A percentile compares a stretch with the other conserved stretches of the same genome.
Evolutionary conservation across 2,888 invertebrate species (phyloP).

Genomic region (Crocallis elinguaria): DNA sequence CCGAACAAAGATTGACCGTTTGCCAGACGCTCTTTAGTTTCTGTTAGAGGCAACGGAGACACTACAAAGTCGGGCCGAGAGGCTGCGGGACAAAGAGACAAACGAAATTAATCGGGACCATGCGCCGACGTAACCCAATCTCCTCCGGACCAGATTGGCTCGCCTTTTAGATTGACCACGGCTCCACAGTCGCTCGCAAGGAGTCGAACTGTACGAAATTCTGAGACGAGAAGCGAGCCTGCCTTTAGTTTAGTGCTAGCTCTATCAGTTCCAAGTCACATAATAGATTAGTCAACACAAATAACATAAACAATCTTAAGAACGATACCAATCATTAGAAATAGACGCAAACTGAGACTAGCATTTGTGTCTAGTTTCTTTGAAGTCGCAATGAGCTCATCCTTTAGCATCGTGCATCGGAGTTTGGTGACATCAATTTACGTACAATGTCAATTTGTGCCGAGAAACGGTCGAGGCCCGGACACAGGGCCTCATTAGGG

Average conservation of each 20-base stretch:
- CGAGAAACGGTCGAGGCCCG: constrained; percentile 64
- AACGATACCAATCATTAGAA: not conserved
- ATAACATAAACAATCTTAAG: not conserved
- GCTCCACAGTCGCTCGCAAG: constrained; percentile 41
- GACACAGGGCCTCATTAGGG: constrained; percentile 80
- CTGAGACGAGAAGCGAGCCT: constrained; percentile 23
- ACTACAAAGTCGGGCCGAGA: constrained; percentile 37
- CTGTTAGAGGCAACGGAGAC: constrained; percentile 49
- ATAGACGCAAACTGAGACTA: not conserved
- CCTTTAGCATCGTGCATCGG: constrained; percentile 51
- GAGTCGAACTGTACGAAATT: constrained; percentile 23
- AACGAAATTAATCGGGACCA: constrained; percentile 81
- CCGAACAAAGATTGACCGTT: constrained; percentile 64
- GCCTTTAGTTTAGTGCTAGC: not conserved
- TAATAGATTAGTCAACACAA: not conserved
- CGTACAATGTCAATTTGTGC: constrained; percentile 81
- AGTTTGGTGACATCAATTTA: constrained; percentile 73
- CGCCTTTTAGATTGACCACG: constrained; percentile 63
- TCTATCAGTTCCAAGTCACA: not conserved
- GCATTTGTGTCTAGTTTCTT: constrained; percentile 3
- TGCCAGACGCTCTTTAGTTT: constrained; percentile 70
- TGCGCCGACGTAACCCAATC: constrained; percentile 77
- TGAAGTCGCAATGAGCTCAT: constrained; percentile 41
- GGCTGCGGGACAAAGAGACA: constrained; percentile 70
- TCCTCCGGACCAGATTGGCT: constrained; percentile 37